phyloP scores from a whole-genome alignment of 2,888 invertebrate species.

The Watsonalla cultraria region DNA sequence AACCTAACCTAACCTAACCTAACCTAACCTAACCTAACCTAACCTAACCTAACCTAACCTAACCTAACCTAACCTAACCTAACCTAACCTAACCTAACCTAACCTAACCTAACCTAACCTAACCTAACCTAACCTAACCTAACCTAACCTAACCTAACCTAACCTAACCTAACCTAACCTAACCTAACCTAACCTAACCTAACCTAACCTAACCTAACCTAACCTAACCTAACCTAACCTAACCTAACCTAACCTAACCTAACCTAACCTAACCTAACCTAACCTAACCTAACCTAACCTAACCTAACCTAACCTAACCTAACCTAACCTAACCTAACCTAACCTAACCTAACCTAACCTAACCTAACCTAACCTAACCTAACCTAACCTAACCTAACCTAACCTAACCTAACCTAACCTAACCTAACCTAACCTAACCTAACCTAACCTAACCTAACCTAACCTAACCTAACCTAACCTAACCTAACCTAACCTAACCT shows the following conservation, averaged over 20 bases:
- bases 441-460: slow-evolving; percentile 3
- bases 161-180: slow-evolving; percentile 13
- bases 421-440: slow-evolving; percentile 14
- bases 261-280: slow-evolving; percentile 11
- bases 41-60: slow-evolving; percentile 6
- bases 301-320: slow-evolving; percentile 12
- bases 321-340: slow-evolving; percentile 11
- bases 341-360: slow-evolving; percentile 13
- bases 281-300: slow-evolving; percentile 12
- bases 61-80: slow-evolving; percentile 14
- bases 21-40: slow-evolving; percentile 6
- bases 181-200: slow-evolving; percentile 15
- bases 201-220: slow-evolving; percentile 17
- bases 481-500: slow-evolving; percentile 8
- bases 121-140: slow-evolving; percentile 14
- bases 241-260: slow-evolving; percentile 11
- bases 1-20: slow-evolving; percentile 9
- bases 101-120: slow-evolving; percentile 14
- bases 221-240: slow-evolving; percentile 16
- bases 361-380: slow-evolving; percentile 11
- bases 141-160: slow-evolving; percentile 14
- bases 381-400: slow-evolving; percentile 12
- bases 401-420: slow-evolving; percentile 11
- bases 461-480: slow-evolving; percentile 11
- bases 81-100: slow-evolving; percentile 14